Base-by-base conservation (phyloP, 2,888 invertebrate genomes). In the Oscheius sp. region DNA sequence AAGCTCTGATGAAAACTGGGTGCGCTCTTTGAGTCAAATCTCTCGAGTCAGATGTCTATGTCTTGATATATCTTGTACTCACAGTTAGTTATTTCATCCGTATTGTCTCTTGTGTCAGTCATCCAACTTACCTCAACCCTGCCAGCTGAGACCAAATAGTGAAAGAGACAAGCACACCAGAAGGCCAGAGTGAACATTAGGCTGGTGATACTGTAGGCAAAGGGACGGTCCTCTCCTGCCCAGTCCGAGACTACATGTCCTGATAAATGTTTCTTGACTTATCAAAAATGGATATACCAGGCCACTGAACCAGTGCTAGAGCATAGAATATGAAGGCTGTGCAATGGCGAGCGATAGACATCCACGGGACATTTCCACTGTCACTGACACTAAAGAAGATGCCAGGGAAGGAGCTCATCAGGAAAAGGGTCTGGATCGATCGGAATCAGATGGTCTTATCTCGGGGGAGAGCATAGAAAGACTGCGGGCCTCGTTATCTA, bases 151-250 rank as follows among this genome's bases (percentile, higher is more conserved):
- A 75, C 51, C n/a, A 75, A n/a, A 53, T 75, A 75, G 29, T 75
- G 75, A 62, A 21, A 75, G 11, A 75, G 57, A 55, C 62, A 70
- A 13, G 75, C 71, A 53, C 70, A 70, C 75, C 75, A 75, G 50
- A 75, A 70, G 51, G 63, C 51, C 33, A 75, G 47, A 3, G 71
- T 71, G 42, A 75, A 75, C 71, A 71, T 75, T 2, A 74, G 68
- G 29, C 58, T 58, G 7, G 74, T 51, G 10, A 74, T 47, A 51
- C 58, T 74, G 53, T 68, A 74, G 42, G 74, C 74, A 53, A 68
- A 74, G 9, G 63, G 63, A 21, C 68, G 53, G 42, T 74, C 74
- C 9, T 68, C 68, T 4, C 68, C 74, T 10, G 74, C 74, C 74
- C 74, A 74, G 5, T 74, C 74, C 4, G 66, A 63, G 5, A 74